Evolutionary conservation across 2,888 invertebrate species (phyloP).

Genomic region (Cabera pusaria): DNA sequence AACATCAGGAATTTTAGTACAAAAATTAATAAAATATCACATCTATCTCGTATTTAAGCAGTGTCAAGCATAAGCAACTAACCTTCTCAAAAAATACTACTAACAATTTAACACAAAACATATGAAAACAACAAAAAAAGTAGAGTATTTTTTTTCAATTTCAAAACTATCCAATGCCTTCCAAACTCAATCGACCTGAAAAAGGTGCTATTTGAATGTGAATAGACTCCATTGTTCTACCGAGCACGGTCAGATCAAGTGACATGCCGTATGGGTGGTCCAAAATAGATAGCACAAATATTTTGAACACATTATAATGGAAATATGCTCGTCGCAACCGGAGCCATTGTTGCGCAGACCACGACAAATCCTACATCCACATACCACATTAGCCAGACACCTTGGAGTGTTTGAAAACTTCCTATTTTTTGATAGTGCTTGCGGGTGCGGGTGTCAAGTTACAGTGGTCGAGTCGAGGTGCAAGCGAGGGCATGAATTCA

Average conservation of each 20-base stretch:
- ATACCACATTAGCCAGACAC: constrained; percentile 22
- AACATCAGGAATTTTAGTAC: too few species aligned
- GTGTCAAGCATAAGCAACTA: too few species aligned
- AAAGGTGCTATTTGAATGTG: constrained; percentile 53
- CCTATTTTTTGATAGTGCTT: constrained; percentile 16
- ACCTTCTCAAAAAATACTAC: too few species aligned
- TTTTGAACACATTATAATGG: constrained; percentile 78
- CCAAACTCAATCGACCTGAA: constrained; percentile 35
- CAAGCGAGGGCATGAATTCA: constrained; percentile 59
- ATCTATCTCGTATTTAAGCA: too few species aligned
- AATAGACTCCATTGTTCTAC: constrained; percentile 66
- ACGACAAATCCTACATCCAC: constrained; percentile 61
- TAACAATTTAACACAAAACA: too few species aligned
- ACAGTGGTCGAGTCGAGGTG: constrained; percentile 42
- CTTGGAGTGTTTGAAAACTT: constrained; percentile 14
- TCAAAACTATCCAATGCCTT: constrained; percentile 18
- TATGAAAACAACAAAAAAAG: too few species aligned
- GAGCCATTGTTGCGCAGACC: constrained; percentile 62
- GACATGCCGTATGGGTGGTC: constrained; percentile 75
- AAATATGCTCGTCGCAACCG: constrained; percentile 64
- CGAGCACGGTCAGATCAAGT: constrained; percentile 73
- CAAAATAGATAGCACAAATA: constrained; percentile 70
- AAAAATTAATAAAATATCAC: too few species aligned
- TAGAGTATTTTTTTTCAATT: too few species aligned
- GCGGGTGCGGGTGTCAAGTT: constrained; percentile 36